Conservation (phyloP, 2,797 vertebrate species). For the Clarias platycephalus region DNA sequence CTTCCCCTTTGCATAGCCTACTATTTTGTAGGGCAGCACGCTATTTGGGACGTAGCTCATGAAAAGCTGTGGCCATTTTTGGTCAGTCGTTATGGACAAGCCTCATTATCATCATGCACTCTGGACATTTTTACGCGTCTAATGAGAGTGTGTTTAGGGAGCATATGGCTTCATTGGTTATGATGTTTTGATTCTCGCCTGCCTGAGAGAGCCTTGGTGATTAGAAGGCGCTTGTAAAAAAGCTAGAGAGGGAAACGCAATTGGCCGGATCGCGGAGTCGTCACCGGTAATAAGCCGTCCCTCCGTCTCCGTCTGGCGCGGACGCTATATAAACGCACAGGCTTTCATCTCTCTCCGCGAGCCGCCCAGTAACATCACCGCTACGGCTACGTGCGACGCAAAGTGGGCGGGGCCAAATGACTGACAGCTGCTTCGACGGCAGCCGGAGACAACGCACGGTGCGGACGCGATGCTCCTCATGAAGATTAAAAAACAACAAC, state of each 20-base stretch:
- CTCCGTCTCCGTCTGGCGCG: conserved; percentile 54
- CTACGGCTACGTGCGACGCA: conserved; percentile 33
- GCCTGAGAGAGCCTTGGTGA: conserved; percentile 52
- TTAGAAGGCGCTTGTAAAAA: conserved; percentile 49
- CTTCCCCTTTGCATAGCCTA: not conserved
- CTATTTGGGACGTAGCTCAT: conserved; percentile 17
- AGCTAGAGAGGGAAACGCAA: conserved; percentile 41
- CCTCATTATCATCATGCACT: conserved; percentile 5
- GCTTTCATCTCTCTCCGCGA: conserved; percentile 47
- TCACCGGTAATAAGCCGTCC: conserved; percentile 56
- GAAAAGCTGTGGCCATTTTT: not conserved
- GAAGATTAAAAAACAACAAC: not conserved
- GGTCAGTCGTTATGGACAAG: not conserved
- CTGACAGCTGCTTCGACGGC: conserved; percentile 30
- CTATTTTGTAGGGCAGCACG: conserved; percentile 5
- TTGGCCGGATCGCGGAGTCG: conserved; percentile 53
- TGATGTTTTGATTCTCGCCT: conserved; percentile 23
- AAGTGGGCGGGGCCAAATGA: conserved; percentile 22
- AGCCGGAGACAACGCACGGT: conserved; percentile 15
- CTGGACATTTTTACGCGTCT: conserved; percentile 27
- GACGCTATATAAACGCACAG: conserved; percentile 57
- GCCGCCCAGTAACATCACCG: conserved; percentile 51
- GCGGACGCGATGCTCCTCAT: conserved; percentile 5
- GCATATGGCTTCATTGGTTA: conserved; percentile 18
- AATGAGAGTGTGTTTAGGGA: conserved; percentile 7